These are phyloP conservation scores for Conomelus anceps DNA, from an alignment of 2,888 invertebrate species.

Conservation along the genomic window DNA sequence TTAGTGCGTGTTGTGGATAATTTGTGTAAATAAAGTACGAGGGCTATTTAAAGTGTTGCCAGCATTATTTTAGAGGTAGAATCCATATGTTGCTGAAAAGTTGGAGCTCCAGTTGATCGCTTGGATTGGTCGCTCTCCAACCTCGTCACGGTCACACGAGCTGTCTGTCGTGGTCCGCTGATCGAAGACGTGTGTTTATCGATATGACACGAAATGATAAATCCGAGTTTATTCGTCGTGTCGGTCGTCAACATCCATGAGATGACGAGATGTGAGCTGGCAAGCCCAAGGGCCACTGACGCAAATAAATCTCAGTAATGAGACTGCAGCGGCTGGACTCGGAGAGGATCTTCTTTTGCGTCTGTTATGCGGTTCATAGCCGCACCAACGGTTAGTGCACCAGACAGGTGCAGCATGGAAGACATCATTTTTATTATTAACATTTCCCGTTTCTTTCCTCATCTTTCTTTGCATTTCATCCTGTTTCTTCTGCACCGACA, in stretches of 20 bases:
- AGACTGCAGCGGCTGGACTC: not conserved
- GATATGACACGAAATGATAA: not conserved
- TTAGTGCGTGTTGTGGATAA: no score
- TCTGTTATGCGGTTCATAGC: no score
- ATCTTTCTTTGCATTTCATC: not conserved
- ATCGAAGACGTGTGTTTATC: not conserved
- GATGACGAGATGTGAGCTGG: not conserved
- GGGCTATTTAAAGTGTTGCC: no score
- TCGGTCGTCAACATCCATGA: not conserved
- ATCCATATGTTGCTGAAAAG: not conserved
- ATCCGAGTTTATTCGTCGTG: not conserved
- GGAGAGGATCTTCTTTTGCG: not conserved
- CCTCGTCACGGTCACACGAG: not conserved
- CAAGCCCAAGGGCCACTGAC: not conserved
- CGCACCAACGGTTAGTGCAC: not conserved
- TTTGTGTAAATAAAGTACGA: no score
- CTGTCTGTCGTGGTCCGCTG: not conserved
- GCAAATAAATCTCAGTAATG: not conserved
- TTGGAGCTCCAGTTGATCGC: not conserved
- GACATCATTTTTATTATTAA: not conserved
- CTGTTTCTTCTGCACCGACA: not conserved
- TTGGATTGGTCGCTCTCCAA: not conserved
- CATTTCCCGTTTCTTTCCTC: not conserved
- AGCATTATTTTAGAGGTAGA: no score
- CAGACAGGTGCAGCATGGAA: not conserved